These are phyloP conservation scores for Cremastobaeus sp. DNA, from an alignment of 2,888 invertebrate species.

Conservation along the genomic window DNA sequence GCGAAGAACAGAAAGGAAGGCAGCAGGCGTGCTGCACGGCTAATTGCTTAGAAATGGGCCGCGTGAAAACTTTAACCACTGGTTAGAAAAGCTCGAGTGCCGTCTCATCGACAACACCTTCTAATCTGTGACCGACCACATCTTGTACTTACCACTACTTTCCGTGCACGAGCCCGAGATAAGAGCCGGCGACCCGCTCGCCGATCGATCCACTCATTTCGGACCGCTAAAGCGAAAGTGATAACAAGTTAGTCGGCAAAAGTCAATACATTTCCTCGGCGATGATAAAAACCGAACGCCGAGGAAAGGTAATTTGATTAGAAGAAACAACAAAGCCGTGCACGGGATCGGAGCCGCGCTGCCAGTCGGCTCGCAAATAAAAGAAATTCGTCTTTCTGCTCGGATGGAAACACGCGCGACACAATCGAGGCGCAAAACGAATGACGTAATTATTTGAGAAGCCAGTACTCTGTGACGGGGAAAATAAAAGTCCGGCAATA, in stretches of 20 bases:
- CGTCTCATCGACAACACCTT: background rate
- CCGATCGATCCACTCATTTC: no score
- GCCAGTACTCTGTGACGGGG: slow-evolving; percentile 17
- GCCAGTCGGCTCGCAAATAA: background rate
- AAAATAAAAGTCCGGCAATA: slow-evolving; percentile 38
- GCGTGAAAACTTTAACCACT: slow-evolving; percentile 65
- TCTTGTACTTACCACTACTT: no score
- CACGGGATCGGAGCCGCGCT: no score
- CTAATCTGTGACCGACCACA: background rate
- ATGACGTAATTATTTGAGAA: slow-evolving; percentile 42
- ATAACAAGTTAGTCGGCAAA: slow-evolving; percentile 41
- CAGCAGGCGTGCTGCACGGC: slow-evolving; percentile 59
- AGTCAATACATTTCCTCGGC: slow-evolving; percentile 20
- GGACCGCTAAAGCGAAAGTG: no score
- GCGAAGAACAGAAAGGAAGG: slow-evolving; percentile 54
- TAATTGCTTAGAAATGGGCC: slow-evolving; percentile 70
- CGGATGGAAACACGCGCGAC: slow-evolving; percentile 11
- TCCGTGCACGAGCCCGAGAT: no score
- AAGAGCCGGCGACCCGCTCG: background rate
- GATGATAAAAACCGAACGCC: slow-evolving; percentile 42
- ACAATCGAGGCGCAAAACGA: slow-evolving; percentile 26
- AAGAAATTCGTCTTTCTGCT: slow-evolving; percentile 49
- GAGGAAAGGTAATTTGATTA: slow-evolving; percentile 58
- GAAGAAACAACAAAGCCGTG: slow-evolving; percentile 47
- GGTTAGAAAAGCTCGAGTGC: slow-evolving; percentile 54